Conservation (phyloP, 2,888 invertebrate species). For the Yponomeuta evonymella region DNA sequence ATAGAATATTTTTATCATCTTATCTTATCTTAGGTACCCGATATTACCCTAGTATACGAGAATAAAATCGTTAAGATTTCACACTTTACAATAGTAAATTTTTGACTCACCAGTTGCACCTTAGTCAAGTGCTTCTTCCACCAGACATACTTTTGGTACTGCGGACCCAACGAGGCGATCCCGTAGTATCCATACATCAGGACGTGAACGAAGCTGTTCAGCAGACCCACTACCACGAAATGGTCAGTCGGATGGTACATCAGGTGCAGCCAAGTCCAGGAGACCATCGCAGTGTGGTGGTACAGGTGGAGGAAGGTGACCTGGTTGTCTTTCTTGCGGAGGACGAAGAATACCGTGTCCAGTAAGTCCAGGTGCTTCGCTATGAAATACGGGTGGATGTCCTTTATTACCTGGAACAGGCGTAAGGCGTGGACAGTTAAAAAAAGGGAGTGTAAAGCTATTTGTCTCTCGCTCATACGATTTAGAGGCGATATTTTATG, state of each 20-base stretch:
- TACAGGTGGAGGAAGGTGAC: conserved; percentile 92
- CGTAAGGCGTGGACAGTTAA: background rate
- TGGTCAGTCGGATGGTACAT: conserved; percentile 87
- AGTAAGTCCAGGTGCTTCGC: conserved; percentile 86
- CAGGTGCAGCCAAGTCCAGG: conserved; percentile 86
- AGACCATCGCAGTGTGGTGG: conserved; percentile 87
- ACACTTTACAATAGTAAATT: background rate
- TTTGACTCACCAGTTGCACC: conserved; percentile 81
- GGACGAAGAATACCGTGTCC: conserved; percentile 91
- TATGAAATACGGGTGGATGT: conserved; percentile 83
- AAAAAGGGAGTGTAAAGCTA: too few relatives aligned
- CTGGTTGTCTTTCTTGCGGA: conserved; percentile 86
- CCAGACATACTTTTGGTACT: conserved; percentile 85
- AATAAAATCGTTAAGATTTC: too few relatives aligned
- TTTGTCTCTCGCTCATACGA: too few relatives aligned
- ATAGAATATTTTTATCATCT: too few relatives aligned
- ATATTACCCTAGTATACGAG: too few relatives aligned
- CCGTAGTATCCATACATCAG: conserved; percentile 90
- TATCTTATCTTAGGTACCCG: too few relatives aligned
- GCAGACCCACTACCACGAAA: conserved; percentile 82
- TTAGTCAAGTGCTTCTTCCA: conserved; percentile 92
- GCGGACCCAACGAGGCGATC: conserved; percentile 83
- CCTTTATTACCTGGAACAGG: conserved; percentile 47
- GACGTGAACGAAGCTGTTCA: conserved; percentile 87
- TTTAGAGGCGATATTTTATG: too few relatives aligned